Percentiles rank a stretch among this genome's conserved stretches.
Evolutionary conservation across 2,113 vertebrate species (phyloP).

Genomic region (Indicator maculatus): DNA sequence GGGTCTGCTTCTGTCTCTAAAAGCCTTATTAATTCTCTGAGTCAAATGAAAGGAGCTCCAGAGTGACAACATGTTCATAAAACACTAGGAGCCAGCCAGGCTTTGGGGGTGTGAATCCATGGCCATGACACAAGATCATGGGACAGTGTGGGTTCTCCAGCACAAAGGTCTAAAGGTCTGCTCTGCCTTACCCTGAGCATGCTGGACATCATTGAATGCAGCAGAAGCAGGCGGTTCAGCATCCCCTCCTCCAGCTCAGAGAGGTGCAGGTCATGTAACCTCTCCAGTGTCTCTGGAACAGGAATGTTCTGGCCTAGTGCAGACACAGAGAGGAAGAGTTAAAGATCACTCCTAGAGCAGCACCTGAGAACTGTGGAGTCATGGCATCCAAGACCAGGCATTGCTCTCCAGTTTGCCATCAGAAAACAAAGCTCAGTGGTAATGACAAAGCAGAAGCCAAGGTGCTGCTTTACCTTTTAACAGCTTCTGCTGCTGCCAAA

Average conservation of each 20-base stretch:
- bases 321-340: neutral
- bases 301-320: slow-evolving; percentile 55
- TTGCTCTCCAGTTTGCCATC: neutral
- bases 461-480: slow-evolving; percentile 57
- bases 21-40: no score
- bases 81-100: neutral
- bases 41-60: neutral
- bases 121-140: neutral
- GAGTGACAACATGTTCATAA: neutral
- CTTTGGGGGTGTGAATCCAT: neutral
- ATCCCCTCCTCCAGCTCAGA: slow-evolving; percentile 54
- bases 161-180: neutral
- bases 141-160: neutral
- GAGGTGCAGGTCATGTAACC: slow-evolving; percentile 30
- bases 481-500: slow-evolving; percentile 63
- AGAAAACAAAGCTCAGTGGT: neutral
- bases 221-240: slow-evolving; percentile 47
- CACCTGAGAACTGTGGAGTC: neutral
- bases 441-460: neutral
- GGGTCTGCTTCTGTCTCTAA: no score
- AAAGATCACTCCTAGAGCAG: neutral
- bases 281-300: slow-evolving; percentile 30
- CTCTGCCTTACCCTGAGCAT: slow-evolving; percentile 46
- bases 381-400: neutral
- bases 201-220: slow-evolving; percentile 43